A percentile compares a stretch with the other conserved stretches of the same genome.
These are phyloP conservation scores for Melanotus villosus DNA, from an alignment of 2,888 invertebrate species.

Conservation along the genomic window DNA sequence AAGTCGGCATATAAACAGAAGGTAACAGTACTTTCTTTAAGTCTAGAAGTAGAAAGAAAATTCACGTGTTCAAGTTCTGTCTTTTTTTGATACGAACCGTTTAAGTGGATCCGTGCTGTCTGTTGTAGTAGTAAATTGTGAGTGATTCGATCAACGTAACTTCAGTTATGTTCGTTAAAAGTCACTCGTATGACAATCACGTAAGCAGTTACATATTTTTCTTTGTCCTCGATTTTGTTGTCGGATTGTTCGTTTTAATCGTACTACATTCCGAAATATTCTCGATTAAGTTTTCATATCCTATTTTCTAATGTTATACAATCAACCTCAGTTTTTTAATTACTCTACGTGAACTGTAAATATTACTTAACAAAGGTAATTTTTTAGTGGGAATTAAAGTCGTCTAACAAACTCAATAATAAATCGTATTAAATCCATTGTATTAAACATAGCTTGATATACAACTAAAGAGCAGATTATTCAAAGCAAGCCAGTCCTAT, in stretches of 20 bases:
- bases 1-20: constrained; percentile 21
- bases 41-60: background rate
- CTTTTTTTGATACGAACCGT: constrained; percentile 8
- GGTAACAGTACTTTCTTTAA: constrained; percentile 22
- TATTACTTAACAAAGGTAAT: no score
- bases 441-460: background rate
- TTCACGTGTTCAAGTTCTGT: constrained; percentile 3
- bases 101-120: background rate
- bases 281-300: background rate
- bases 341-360: no score
- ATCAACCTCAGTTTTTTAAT: no score
- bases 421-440: background rate
- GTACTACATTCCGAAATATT: constrained; percentile 12
- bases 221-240: constrained; percentile 40
- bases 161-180: constrained; percentile 28
- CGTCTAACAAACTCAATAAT: no score
- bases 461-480: constrained; percentile 8
- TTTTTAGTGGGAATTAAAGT: no score
- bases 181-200: constrained; percentile 38
- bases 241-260: constrained; percentile 10
- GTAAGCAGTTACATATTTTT: constrained; percentile 40
- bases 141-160: constrained; percentile 16
- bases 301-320: no score
- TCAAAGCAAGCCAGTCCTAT: constrained; percentile 1
- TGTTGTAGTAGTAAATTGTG: constrained; percentile 2